A percentile compares a stretch with the other conserved stretches of the same genome.
phyloP scores from a whole-genome alignment of 2,113 vertebrate species.

The Pluvianellus socialis region DNA sequence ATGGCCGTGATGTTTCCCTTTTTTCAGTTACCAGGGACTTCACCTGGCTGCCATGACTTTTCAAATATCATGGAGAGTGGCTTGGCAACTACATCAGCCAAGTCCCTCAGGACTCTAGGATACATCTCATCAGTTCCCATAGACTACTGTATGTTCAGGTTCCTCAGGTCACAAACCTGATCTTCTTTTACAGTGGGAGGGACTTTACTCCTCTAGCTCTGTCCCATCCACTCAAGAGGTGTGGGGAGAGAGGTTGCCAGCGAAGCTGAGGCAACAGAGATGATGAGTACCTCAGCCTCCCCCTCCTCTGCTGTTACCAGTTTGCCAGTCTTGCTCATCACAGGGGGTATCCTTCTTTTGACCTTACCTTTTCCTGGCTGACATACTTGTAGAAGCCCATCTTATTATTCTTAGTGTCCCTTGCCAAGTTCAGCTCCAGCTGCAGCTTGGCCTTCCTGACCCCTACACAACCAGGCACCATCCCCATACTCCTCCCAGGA shows the following conservation, averaged over 20 bases:
- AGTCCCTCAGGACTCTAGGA: not conserved
- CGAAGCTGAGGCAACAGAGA: not conserved
- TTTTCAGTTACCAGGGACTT: not conserved
- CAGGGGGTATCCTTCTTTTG: not conserved
- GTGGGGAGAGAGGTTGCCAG: not conserved
- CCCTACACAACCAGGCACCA: fast-evolving
- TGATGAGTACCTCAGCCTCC: not conserved
- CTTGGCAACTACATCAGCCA: not conserved
- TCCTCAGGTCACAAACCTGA: not conserved
- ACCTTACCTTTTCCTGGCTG: not conserved
- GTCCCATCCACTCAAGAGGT: not conserved
- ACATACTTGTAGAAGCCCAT: not conserved
- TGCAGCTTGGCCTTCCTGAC: not conserved
- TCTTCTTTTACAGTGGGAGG: not conserved
- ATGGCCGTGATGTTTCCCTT: not conserved
- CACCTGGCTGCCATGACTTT: not conserved
- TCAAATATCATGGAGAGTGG: not conserved
- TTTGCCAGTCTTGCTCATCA: not conserved
- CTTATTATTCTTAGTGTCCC: not conserved
- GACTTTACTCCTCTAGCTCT: not conserved
- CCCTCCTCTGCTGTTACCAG: not conserved
- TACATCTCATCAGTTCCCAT: not conserved
- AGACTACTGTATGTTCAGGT: not conserved
- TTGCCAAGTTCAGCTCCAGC: not conserved
- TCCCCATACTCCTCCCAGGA: not conserved